Base-by-base conservation (phyloP, 2,888 invertebrate genomes). In the Ischnura elegans region DNA sequence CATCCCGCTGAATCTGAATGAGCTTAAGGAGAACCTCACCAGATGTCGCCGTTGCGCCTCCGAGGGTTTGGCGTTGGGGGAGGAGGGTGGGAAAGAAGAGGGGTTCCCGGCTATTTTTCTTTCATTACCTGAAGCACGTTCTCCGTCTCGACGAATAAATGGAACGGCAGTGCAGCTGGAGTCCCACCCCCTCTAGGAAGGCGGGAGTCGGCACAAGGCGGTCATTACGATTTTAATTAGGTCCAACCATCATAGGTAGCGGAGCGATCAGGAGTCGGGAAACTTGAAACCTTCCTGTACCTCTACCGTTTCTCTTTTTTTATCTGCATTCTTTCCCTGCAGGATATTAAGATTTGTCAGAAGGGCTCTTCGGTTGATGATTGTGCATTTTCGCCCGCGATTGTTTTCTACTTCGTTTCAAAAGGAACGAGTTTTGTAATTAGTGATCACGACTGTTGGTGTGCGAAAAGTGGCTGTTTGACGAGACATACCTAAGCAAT, bases 1-100 rank as follows among this genome's bases (percentile, higher is more conserved):
- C 45, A 86, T 45, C 86, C 46, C 45, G 86, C 43, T 86, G 86
- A 86, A 86, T n/a, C 86, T 46, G 86, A 86, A 86, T 86, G 43
- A 43, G 76, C 36, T 86, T 86, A 25, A n/a, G 86, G 45, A 86
- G 46, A 86, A n/a, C 25, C 45, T 45, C 45, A 45, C 86, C 86
- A 86, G 86, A 43, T 86, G 43, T 45, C 76, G 76, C 76, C 76
- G 36, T 29, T 36, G 29, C 16, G 76, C 66, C 61, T 47, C n/a
- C n/a, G n/a, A 47, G 13, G 47, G 5, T 8, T 47, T 5, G 47
- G 19, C 5, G 21, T 8, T 6, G 61, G 4, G 10, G 3, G 61
- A n/a, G 61, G 4, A 61, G 36, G 36, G 36, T 2, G 61, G 25
- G 25, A n/a, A 25, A 61, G 36, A 76, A 76, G n/a, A n/a, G 76